Base-by-base conservation (phyloP, 2,797 vertebrate species). In the Falco rusticolus region DNA sequence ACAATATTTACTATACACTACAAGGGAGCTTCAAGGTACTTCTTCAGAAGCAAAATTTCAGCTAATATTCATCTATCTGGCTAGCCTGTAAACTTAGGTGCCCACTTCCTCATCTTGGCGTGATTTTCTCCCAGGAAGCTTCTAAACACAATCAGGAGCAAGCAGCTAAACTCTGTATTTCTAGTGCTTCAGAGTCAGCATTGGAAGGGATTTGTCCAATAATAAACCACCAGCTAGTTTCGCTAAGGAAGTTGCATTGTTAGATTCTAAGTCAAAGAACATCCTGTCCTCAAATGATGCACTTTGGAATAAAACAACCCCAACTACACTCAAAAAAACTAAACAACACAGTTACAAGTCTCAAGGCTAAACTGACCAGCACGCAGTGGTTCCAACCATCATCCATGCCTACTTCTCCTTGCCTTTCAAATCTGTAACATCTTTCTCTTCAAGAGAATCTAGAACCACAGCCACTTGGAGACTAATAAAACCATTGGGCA, bases 401-500 rank as follows among this genome's bases (percentile, higher is more conserved):
- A 81, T 4, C 61, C 86, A 45, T 5, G 5, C 34, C 31, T 13
- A 31, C 71, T 47, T 57, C 66, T 63, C 47, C 41, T 63, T 48
- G 69, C 68, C 65, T 75, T 79, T 87, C 41, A 43, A 56, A 87
- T 41, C 59, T 77, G 54, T 14, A 6, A 13, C 13, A 28, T 60
- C 65, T 59, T 90, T 89, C 76, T 91, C 48, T 88, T 86, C 54
- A 68, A 45, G 56, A 68, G 64, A 93, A 72, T 78, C 76, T 26
- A 84, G 78, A 89, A 60, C 87, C 74, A 89, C 84, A 87, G 84
- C 60, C 74, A 74, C 79, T 37, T 90, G 84, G 89, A 95, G 88
- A 95, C 81, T 59, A 89, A 94, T 68, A 84, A 93, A 95, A 96
- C 90, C 94, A 80, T 17, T 61, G 78, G 90, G 90, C 70, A 95